Percentiles rank a stretch among this genome's conserved stretches.
These are phyloP conservation scores for Acrocephalus scirpaceus DNA, from an alignment of 2,797 vertebrate genomes.

Conservation along the genomic window DNA sequence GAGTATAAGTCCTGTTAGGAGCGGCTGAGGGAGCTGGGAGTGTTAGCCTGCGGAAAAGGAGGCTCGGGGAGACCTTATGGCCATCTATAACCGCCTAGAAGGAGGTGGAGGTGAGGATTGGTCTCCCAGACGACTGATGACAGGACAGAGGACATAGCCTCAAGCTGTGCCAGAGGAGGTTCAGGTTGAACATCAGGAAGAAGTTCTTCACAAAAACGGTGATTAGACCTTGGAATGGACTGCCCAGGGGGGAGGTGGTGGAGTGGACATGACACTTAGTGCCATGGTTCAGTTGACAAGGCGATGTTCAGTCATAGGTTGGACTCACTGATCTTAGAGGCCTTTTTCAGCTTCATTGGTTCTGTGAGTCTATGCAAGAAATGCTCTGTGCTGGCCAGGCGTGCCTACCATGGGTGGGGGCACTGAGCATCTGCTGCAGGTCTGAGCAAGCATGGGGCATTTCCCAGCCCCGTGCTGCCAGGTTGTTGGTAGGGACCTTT, in stretches of 20 bases:
- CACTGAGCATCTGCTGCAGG: not conserved
- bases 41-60: not conserved
- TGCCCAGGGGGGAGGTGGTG: not conserved
- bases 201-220: not conserved
- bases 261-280: not conserved
- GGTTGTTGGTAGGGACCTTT: not conserved
- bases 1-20: not conserved
- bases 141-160: not conserved
- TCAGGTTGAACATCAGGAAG: not conserved
- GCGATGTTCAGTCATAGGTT: not conserved
- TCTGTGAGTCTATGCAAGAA: not conserved
- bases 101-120: not conserved
- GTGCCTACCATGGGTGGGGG: not conserved
- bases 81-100: too few species aligned
- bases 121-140: not conserved
- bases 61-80: not conserved
- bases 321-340: not conserved
- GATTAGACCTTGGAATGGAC: not conserved
- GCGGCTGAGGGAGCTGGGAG: not conserved
- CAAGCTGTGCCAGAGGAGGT: not conserved
- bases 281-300: not conserved
- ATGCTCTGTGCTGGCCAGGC: accelerated
- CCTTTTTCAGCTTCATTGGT: not conserved
- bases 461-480: accelerated
- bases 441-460: accelerated